Conservation (phyloP, 2,797 vertebrate genomes). For the Rhadinocentrus ornatus region DNA sequence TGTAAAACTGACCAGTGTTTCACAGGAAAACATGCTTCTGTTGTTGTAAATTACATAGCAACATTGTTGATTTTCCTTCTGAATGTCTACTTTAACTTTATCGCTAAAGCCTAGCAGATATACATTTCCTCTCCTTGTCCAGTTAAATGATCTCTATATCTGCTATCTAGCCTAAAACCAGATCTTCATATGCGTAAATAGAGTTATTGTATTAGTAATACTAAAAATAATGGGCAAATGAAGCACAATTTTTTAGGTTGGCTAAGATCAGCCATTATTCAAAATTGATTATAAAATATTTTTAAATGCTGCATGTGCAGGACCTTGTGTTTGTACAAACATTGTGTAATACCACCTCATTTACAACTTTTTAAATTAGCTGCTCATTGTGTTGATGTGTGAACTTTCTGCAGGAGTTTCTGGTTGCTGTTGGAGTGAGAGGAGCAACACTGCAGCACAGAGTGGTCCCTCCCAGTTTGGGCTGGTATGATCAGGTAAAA, state of each 20-base stretch:
- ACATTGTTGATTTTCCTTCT: background rate
- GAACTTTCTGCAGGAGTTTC: conserved; percentile 86
- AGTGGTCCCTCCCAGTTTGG: conserved; percentile 88
- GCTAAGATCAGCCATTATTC: background rate
- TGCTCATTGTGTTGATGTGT: conserved; percentile 4
- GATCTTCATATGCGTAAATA: background rate
- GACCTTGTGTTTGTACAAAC: background rate
- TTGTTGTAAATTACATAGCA: background rate
- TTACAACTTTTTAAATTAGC: background rate
- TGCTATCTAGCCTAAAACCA: background rate
- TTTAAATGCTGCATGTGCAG: background rate
- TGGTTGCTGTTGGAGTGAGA: conserved; percentile 92
- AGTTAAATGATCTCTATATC: background rate
- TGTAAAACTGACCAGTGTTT: background rate
- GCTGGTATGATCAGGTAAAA: conserved; percentile 97
- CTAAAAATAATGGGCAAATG: background rate
- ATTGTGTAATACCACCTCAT: background rate
- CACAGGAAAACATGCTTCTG: background rate
- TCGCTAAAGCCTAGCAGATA: background rate
- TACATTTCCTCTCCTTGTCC: background rate
- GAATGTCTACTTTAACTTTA: background rate
- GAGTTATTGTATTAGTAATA: background rate
- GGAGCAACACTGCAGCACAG: conserved; percentile 95
- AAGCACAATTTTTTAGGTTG: background rate
- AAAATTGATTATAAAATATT: conserved; percentile 4